A percentile compares a stretch with the other conserved stretches of the same genome.
Evolutionary conservation across 2,113 vertebrate species (phyloP).

Genomic region (Oryzias woworae): DNA sequence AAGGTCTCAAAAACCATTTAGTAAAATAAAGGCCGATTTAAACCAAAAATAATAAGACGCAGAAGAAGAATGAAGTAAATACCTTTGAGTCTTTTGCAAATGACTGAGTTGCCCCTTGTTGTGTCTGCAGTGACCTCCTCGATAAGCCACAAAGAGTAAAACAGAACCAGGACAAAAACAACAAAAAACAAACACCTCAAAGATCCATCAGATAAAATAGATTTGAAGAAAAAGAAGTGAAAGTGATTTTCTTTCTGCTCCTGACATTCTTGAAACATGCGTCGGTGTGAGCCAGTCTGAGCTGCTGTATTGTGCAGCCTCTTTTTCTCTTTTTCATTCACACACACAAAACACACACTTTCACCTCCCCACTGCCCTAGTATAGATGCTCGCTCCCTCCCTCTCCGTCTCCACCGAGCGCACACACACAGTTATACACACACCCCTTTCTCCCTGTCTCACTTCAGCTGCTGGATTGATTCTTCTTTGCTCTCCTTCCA

Average conservation of each 20-base stretch:
- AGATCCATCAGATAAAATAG: slow-evolving; percentile 51
- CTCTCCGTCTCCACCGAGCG: slow-evolving; percentile 16
- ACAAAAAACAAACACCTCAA: slow-evolving; percentile 46
- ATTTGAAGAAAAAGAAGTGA: slow-evolving; percentile 22
- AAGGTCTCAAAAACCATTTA: too few species aligned
- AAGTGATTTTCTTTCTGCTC: slow-evolving; percentile 29
- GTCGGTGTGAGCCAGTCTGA: slow-evolving; percentile 44
- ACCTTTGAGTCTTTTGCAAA: slow-evolving; percentile 53
- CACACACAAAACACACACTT: slow-evolving; percentile 50
- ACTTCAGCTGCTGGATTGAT: slow-evolving; percentile 43
- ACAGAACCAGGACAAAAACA: slow-evolving; percentile 26
- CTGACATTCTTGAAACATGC: slow-evolving; percentile 36
- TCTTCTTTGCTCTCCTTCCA: slow-evolving; percentile 33
- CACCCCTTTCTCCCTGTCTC: slow-evolving; percentile 26
- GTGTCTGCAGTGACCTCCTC: slow-evolving; percentile 64
- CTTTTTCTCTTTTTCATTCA: slow-evolving; percentile 48
- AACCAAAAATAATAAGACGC: not conserved
- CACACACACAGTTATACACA: slow-evolving; percentile 19
- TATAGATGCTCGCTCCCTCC: slow-evolving; percentile 26
- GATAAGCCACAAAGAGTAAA: slow-evolving; percentile 49
- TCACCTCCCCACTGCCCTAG: slow-evolving; percentile 58
- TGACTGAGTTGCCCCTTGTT: slow-evolving; percentile 33
- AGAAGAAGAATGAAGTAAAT: slow-evolving; percentile 38
- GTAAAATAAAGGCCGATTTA: not conserved
- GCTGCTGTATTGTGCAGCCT: slow-evolving; percentile 46